These are phyloP conservation scores for Leptinotarsa rubiginosa DNA, from an alignment of 2,888 invertebrate species.

Conservation along the genomic window DNA sequence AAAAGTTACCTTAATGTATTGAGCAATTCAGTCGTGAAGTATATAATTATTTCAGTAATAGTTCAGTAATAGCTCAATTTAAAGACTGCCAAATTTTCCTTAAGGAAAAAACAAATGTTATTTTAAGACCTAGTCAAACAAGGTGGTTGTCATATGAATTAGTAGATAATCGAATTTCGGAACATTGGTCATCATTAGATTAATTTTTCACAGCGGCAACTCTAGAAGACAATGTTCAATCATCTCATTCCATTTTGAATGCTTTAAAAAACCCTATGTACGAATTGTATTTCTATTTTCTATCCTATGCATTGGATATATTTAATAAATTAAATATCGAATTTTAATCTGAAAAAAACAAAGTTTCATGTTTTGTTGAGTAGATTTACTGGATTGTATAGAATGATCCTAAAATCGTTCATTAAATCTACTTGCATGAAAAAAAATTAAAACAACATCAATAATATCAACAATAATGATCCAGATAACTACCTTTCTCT, in stretches of 20 bases:
- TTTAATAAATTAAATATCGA: constrained; percentile 40
- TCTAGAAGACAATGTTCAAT: constrained; percentile 27
- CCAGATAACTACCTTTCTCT: constrained; percentile 28
- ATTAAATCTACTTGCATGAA: constrained; percentile 21
- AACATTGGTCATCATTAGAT: constrained; percentile 27
- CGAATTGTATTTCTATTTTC: constrained; percentile 25
- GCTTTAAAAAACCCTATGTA: constrained; percentile 23
- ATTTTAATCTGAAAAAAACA: constrained; percentile 38
- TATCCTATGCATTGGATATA: constrained; percentile 32
- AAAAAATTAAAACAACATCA: constrained; percentile 24
- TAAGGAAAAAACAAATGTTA: constrained; percentile 27
- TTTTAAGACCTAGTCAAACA: constrained; percentile 27
- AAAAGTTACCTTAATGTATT: constrained; percentile 16
- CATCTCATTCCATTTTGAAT: constrained; percentile 25
- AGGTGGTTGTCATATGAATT: constrained; percentile 26
- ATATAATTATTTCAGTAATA: constrained; percentile 28
- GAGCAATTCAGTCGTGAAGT: constrained; percentile 16
- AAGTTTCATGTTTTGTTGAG: constrained; percentile 32
- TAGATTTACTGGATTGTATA: constrained; percentile 32
- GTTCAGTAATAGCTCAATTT: constrained; percentile 25
- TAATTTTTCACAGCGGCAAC: constrained; percentile 25
- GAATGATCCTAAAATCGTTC: constrained; percentile 32
- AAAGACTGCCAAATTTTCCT: constrained; percentile 28
- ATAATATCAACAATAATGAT: constrained; percentile 30
- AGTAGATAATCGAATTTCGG: constrained; percentile 24